Conservation (phyloP, 2,888 invertebrate species). For the Chloroclystis v-ata region DNA sequence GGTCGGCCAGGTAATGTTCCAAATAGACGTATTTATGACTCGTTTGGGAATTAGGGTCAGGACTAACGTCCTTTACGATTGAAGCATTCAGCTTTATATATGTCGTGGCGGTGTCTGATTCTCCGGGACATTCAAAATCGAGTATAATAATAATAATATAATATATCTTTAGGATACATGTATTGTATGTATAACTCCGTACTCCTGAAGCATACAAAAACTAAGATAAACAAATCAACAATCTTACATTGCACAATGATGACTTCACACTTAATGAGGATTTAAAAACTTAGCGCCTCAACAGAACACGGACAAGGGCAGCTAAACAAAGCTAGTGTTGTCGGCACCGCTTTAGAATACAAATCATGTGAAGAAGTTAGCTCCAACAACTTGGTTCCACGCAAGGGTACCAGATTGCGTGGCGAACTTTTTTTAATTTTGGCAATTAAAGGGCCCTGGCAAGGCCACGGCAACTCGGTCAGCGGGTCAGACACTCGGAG, state of each 20-base stretch:
- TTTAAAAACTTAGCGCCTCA: conserved; percentile 18
- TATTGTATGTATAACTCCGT: too few relatives aligned
- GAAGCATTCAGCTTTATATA: conserved; percentile 38
- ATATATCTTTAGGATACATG: too few relatives aligned
- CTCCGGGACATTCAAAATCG: conserved; percentile 6
- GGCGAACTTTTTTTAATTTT: conserved; percentile 47
- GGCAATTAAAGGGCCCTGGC: conserved; percentile 51
- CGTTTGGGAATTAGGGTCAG: conserved; percentile 57
- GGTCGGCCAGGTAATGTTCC: conserved; percentile 52
- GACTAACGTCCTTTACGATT: conserved; percentile 55
- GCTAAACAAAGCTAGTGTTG: conserved; percentile 8
- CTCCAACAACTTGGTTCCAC: conserved; percentile 9
- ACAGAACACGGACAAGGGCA: conserved; percentile 20
- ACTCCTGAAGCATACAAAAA: too few relatives aligned
- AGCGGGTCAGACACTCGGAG: conserved; percentile 65
- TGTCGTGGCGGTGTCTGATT: conserved; percentile 23
- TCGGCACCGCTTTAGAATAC: conserved; percentile 8
- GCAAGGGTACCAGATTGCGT: conserved; percentile 36
- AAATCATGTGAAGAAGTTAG: conserved; percentile 13
- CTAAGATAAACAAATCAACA: too few relatives aligned
- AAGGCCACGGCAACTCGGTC: conserved; percentile 66
- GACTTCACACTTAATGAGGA: conserved; percentile 15
- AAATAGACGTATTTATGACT: conserved; percentile 60
- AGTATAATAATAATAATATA: too few relatives aligned
- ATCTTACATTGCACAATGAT: conserved; percentile 10